These are phyloP conservation scores for Drusus annulatus DNA, from an alignment of 1,140 invertebrate genomes.

Conservation along the genomic window DNA sequence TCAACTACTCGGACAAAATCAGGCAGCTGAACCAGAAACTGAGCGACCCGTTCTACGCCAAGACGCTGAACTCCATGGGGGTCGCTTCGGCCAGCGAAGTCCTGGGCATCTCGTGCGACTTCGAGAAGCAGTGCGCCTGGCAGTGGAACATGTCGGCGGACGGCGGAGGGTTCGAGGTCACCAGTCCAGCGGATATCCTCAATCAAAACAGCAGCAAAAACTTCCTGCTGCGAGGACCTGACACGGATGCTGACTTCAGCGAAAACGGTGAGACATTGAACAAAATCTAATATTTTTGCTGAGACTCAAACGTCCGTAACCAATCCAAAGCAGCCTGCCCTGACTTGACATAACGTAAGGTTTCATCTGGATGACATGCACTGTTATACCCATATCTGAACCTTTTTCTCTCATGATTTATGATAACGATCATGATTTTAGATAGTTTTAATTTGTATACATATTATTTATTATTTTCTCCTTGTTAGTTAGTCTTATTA, in stretches of 20 bases:
- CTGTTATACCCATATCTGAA: no score
- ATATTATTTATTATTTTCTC: no score
- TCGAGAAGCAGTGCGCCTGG: conserved; percentile 67
- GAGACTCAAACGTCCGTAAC: no score
- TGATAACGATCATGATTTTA: no score
- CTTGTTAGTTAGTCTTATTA: no score
- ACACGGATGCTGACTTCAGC: conserved; percentile 63
- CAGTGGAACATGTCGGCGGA: conserved; percentile 66
- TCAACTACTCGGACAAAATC: conserved; percentile 62
- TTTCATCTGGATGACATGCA: no score
- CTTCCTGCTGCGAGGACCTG: conserved; percentile 65
- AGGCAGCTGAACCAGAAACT: conserved; percentile 62
- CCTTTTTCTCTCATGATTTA: no score
- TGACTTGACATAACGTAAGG: no score
- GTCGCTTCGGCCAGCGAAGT: conserved; percentile 63
- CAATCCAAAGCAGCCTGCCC: no score
- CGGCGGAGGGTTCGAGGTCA: conserved; percentile 64
- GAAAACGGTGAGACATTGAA: conserved; percentile 36
- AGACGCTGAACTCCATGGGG: conserved; percentile 61
- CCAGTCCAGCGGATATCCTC: conserved; percentile 62
- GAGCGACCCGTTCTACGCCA: conserved; percentile 67
- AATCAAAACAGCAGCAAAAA: conserved; percentile 63
- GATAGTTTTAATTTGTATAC: no score
- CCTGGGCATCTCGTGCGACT: conserved; percentile 67
- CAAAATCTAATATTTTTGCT: no score